These are phyloP conservation scores for Bos indicus DNA, from an alignment of 2,113 vertebrate species.

Conservation along the genomic window DNA sequence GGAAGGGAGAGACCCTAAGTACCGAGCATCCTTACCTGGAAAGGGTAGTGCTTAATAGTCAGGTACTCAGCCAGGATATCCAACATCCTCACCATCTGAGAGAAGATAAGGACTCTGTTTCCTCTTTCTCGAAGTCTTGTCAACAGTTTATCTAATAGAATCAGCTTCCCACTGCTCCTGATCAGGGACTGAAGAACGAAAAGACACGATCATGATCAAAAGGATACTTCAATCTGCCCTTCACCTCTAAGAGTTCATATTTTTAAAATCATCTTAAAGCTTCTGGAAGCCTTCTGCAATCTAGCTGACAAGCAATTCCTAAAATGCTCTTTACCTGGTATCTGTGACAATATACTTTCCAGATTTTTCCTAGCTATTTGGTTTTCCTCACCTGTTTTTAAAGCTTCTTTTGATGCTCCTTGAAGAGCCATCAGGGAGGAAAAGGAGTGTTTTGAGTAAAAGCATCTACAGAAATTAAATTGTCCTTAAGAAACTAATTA, in stretches of 20 bases:
- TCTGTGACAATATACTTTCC: not conserved
- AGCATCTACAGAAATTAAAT: not conserved
- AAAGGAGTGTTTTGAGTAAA: not conserved
- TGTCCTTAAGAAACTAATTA: not conserved
- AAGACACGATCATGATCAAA: constrained; percentile 49
- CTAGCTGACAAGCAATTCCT: not conserved
- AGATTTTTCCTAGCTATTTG: not conserved
- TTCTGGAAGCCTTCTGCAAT: not conserved
- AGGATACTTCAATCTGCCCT: not conserved
- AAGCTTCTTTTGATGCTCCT: not conserved
- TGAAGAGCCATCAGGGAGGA: not conserved
- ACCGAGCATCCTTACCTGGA: constrained; percentile 86
- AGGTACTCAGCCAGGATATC: constrained; percentile 98
- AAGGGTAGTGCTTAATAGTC: constrained; percentile 93
- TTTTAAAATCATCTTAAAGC: not conserved
- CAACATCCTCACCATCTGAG: constrained; percentile 99
- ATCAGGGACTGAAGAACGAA: constrained; percentile 85
- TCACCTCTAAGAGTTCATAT: not conserved
- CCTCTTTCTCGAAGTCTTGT: constrained; percentile 94
- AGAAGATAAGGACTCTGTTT: constrained; percentile 98
- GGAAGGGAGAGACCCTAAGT: not conserved
- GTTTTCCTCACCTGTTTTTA: not conserved
- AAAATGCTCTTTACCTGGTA: not conserved
- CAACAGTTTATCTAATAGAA: constrained; percentile 95
- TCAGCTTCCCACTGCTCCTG: constrained; percentile 95